Conservation (phyloP, 1,140 invertebrate genomes). For the Rhynchophorus ferrugineus region DNA sequence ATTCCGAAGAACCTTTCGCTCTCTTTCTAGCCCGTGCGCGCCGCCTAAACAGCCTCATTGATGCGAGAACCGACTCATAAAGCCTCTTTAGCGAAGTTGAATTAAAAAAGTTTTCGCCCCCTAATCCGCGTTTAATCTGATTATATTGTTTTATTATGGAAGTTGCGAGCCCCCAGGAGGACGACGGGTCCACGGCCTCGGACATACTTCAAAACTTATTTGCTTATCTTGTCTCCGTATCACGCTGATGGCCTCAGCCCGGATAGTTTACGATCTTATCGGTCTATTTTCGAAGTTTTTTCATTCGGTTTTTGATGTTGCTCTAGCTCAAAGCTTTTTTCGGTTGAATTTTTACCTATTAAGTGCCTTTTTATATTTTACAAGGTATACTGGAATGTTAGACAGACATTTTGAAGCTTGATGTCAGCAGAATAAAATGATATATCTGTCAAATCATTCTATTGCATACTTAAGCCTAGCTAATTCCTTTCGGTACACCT, state of each 20-base stretch:
- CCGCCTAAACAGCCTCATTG: slow-evolving; percentile 16
- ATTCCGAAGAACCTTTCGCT: background rate
- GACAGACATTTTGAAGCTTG: no score
- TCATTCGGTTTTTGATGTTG: no score
- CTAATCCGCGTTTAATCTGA: slow-evolving; percentile 22
- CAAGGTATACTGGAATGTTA: no score
- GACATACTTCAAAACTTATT: slow-evolving; percentile 19
- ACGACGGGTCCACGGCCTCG: slow-evolving; percentile 6
- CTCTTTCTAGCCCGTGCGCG: slow-evolving; percentile 2
- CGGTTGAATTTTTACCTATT: no score
- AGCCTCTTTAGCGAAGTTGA: slow-evolving; percentile 23
- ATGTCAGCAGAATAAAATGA: no score
- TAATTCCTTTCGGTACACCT: no score
- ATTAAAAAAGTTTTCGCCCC: slow-evolving; percentile 19
- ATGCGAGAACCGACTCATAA: slow-evolving; percentile 16
- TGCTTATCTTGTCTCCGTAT: slow-evolving; percentile 20
- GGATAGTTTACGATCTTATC: no score
- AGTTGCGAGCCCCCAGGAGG: slow-evolving; percentile 14
- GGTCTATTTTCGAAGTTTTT: no score
- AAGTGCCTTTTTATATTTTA: no score
- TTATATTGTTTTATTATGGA: slow-evolving; percentile 23
- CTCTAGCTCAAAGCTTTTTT: no score
- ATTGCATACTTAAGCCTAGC: no score
- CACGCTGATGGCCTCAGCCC: slow-evolving; percentile 2
- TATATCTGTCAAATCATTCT: no score